Percentiles rank a stretch among this genome's conserved stretches.
These are phyloP conservation scores for Scaptomyza polygonia DNA, from an alignment of 2,888 invertebrate species.

Conservation along the genomic window DNA sequence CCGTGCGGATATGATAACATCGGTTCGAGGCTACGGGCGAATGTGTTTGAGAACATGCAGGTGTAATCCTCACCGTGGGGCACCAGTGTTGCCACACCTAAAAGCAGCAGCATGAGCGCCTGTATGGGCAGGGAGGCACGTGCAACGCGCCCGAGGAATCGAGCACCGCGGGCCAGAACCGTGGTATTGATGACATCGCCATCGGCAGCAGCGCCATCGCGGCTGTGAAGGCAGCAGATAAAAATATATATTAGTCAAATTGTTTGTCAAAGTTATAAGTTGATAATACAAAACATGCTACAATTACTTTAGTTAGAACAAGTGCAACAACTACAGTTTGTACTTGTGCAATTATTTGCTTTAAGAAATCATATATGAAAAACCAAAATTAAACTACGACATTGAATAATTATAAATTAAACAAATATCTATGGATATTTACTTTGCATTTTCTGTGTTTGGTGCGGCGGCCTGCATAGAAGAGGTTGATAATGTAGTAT, in stretches of 20 bases:
- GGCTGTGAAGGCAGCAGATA: conserved; percentile 13
- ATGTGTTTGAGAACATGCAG: conserved; percentile 93
- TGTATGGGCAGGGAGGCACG: conserved; percentile 97
- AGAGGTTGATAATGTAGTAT: conserved; percentile 83
- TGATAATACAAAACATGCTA: conserved; percentile 27
- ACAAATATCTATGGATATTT: conserved; percentile 85
- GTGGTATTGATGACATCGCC: conserved; percentile 87
- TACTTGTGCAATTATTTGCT: conserved; percentile 43
- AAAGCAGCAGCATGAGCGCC: conserved; percentile 94
- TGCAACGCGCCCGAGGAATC: conserved; percentile 95
- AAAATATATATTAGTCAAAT: conserved; percentile 13
- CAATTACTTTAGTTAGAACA: conserved; percentile 8
- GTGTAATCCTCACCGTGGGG: conserved; percentile 93
- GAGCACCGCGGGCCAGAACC: conserved; percentile 90
- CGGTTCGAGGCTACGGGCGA: conserved; percentile 93
- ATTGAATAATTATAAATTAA: conserved; percentile 51
- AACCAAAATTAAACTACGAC: conserved; percentile 44
- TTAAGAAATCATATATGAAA: neutral
- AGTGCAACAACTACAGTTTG: conserved; percentile 29
- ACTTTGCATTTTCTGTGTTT: conserved; percentile 87
- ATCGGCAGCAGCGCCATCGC: conserved; percentile 82
- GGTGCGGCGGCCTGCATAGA: conserved; percentile 85
- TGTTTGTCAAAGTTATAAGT: neutral
- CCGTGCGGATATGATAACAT: conserved; percentile 96
- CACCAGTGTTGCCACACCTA: conserved; percentile 96